Conservation (phyloP, 2,113 vertebrate genomes). For the Malurus elegans region DNA sequence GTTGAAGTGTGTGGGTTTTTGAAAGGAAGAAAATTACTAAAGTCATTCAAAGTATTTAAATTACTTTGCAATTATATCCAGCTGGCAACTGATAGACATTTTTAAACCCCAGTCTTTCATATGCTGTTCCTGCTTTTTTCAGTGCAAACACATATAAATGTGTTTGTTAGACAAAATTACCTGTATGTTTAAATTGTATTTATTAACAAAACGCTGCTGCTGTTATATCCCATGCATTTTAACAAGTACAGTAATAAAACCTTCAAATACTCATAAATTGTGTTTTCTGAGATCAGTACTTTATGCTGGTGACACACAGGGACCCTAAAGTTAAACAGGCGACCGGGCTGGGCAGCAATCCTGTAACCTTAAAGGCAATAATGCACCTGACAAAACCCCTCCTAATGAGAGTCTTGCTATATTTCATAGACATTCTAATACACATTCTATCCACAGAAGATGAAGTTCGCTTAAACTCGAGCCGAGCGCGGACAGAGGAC, state of each 20-base stretch:
- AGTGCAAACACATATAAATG: neutral
- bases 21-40: neutral
- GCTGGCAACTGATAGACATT: neutral
- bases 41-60: neutral
- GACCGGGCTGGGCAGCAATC: neutral
- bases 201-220: neutral
- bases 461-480: conserved; percentile 67
- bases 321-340: neutral
- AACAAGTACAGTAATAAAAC: neutral
- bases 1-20: neutral
- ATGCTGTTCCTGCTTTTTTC: neutral
- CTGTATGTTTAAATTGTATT: neutral
- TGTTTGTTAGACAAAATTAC: neutral
- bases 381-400: neutral
- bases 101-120: neutral
- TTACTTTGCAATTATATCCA: neutral
- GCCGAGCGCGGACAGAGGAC: neutral
- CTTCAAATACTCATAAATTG: neutral
- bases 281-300: neutral
- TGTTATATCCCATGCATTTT: neutral
- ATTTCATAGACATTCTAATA: conserved; percentile 12
- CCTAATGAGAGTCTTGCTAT: neutral
- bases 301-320: neutral
- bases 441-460: neutral
- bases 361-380: neutral